phyloP scores from a whole-genome alignment of 2,113 vertebrate genomes.

The Vulpes lagopus region DNA sequence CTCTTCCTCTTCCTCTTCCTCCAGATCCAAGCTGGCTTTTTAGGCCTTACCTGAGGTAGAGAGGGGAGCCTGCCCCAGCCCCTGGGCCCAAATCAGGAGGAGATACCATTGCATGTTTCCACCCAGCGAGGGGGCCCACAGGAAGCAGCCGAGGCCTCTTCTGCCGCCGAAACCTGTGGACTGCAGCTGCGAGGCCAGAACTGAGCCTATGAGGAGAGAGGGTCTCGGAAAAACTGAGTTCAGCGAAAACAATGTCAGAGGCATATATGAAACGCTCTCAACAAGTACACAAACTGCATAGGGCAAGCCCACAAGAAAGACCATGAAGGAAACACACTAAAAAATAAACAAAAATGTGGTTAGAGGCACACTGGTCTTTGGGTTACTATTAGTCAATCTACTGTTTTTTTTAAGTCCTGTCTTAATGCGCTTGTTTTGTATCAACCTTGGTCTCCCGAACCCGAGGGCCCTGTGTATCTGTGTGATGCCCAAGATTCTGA shows the following conservation, averaged over 20 bases:
- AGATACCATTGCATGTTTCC: constrained; percentile 75
- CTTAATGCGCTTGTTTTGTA: not conserved
- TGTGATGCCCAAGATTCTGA: not conserved
- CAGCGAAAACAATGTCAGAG: constrained; percentile 62
- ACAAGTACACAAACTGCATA: not conserved
- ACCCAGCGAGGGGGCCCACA: not conserved
- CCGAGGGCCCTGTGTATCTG: not conserved
- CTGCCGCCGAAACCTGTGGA: constrained; percentile 50
- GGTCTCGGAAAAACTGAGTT: constrained; percentile 74
- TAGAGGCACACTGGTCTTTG: constrained; percentile 6
- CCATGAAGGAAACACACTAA: constrained; percentile 45
- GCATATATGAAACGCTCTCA: not conserved
- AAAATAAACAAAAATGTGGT: constrained; percentile 71
- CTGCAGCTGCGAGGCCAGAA: constrained; percentile 29
- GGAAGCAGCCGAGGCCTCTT: constrained; percentile 66
- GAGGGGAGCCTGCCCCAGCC: constrained; percentile 55
- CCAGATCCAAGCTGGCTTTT: not conserved
- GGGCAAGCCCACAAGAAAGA: constrained; percentile 71
- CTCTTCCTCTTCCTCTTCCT: not conserved
- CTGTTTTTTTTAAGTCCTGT: constrained; percentile 40
- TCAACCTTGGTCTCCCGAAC: not conserved
- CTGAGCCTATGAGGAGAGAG: constrained; percentile 14
- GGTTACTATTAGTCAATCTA: not conserved
- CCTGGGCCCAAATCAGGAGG: constrained; percentile 74
- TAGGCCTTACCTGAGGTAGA: constrained; percentile 67